A percentile compares a stretch with the other conserved stretches of the same genome.
phyloP scores from a whole-genome alignment of 1,140 invertebrate genomes.

The Lepidurus packardi region DNA sequence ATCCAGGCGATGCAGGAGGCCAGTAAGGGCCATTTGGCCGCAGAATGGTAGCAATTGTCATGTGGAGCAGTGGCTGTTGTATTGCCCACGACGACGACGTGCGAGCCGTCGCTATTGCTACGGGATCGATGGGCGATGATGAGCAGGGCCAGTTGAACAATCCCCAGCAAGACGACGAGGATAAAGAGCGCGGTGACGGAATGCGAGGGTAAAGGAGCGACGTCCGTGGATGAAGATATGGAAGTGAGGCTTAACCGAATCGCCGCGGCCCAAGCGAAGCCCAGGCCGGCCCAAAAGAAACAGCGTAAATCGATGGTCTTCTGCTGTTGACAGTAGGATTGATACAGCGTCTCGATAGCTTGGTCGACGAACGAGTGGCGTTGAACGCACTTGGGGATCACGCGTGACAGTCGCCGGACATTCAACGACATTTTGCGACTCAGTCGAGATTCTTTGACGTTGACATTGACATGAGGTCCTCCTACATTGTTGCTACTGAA shows the following conservation, averaged over 20 bases:
- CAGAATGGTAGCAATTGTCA: constrained; percentile 23
- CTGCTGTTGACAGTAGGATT: constrained; percentile 66
- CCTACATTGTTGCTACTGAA: no score
- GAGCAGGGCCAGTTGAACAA: constrained; percentile 26
- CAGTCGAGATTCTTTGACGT: neutral
- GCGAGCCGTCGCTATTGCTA: neutral
- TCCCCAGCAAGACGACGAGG: neutral
- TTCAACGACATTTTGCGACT: neutral
- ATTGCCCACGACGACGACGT: neutral
- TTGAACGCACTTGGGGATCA: constrained; percentile 9
- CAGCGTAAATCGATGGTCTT: constrained; percentile 68
- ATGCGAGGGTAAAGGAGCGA: neutral
- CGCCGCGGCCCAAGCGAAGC: constrained; percentile 34
- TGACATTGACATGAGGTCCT: neutral
- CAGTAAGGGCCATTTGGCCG: constrained; percentile 50
- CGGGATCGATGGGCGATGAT: constrained; percentile 17
- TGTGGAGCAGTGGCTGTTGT: constrained; percentile 1
- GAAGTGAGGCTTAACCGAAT: constrained; percentile 1
- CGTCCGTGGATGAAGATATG: neutral
- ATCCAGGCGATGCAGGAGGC: constrained; percentile 57
- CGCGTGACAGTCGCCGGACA: neutral
- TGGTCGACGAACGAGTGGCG: constrained; percentile 46
- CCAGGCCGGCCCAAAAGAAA: constrained; percentile 61
- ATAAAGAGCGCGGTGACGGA: neutral
- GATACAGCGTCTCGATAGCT: constrained; percentile 65